A percentile compares a stretch with the other conserved stretches of the same genome.
Evolutionary conservation across 2,113 vertebrate genomes (phyloP).

Genomic region (Myotis davidii): DNA sequence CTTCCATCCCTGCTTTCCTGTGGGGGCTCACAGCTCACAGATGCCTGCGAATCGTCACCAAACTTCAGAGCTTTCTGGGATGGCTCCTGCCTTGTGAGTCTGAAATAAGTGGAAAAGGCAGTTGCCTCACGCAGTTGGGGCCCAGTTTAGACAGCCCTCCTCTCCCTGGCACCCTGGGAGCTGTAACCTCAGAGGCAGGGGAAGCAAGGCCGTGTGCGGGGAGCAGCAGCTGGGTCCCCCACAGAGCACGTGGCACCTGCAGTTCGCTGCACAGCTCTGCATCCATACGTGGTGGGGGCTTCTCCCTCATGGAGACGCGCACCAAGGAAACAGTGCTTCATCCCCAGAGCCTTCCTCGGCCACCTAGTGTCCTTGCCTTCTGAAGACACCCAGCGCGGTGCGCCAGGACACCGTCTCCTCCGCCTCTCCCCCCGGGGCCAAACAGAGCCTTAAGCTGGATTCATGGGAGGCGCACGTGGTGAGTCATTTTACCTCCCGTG

Average conservation of each 20-base stretch:
- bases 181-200: neutral
- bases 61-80: neutral
- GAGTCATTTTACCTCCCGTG: neutral
- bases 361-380: neutral
- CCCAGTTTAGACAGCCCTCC: neutral
- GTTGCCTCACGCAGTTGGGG: neutral
- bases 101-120: neutral
- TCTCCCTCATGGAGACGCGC: neutral
- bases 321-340: neutral
- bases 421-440: neutral
- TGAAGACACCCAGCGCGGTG: neutral
- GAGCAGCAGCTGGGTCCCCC: neutral
- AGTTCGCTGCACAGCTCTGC: neutral
- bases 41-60: neutral
- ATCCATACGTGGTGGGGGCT: neutral
- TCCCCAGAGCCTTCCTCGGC: neutral
- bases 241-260: neutral
- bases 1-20: neutral
- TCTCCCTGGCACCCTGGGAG: neutral
- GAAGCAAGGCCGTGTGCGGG: neutral
- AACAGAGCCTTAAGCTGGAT: neutral
- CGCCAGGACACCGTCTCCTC: neutral
- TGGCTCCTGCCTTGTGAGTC: neutral
- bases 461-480: neutral
- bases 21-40: neutral